These are phyloP conservation scores for Troilus luridus DNA, from an alignment of 2,888 invertebrate genomes.

Conservation along the genomic window DNA sequence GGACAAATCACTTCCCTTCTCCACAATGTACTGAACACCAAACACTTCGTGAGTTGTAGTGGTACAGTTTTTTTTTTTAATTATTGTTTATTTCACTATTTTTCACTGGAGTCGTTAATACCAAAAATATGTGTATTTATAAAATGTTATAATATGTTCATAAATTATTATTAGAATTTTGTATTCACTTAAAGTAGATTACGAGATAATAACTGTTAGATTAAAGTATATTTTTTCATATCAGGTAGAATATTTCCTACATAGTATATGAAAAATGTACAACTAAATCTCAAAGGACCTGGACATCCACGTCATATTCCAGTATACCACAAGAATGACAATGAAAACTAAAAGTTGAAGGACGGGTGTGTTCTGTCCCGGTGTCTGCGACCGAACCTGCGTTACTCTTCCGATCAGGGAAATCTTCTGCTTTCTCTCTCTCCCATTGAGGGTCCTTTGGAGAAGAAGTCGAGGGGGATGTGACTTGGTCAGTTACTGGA, in stretches of 20 bases:
- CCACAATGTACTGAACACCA: no score
- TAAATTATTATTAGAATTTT: no score
- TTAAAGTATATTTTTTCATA: neutral
- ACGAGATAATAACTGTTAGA: no score
- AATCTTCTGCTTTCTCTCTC: constrained; percentile 39
- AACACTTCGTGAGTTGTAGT: no score
- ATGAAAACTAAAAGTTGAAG: neutral
- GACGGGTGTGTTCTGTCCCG: neutral
- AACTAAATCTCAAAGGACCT: neutral
- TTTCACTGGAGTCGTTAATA: no score
- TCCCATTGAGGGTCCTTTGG: neutral
- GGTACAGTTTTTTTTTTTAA: no score
- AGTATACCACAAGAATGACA: neutral
- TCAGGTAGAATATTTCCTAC: neutral
- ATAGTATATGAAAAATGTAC: neutral
- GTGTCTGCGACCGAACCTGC: neutral
- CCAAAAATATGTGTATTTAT: no score
- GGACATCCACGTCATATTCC: neutral
- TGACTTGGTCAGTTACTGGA: neutral
- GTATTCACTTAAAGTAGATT: no score
- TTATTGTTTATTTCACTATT: no score
- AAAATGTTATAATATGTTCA: no score
- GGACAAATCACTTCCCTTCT: no score
- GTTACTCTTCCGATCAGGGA: constrained; percentile 18
- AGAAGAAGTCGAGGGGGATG: neutral